Percentiles rank a stretch among this genome's conserved stretches.
phyloP scores from a whole-genome alignment of 2,113 vertebrate species.

The Gambusia holbrooki region DNA sequence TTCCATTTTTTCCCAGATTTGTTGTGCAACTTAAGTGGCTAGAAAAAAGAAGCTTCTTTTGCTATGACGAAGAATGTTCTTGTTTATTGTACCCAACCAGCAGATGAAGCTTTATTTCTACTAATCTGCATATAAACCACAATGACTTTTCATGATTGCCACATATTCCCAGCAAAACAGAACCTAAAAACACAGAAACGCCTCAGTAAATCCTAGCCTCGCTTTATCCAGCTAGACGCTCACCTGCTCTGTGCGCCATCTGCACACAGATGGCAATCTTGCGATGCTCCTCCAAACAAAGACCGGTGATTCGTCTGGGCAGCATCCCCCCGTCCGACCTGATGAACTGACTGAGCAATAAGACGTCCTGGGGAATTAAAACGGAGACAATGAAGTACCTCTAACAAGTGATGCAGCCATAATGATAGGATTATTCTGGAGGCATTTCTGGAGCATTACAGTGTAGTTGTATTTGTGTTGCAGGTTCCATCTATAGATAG shows the following conservation, averaged over 20 bases:
- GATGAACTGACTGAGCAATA: conserved; percentile 96
- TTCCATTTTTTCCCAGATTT: background rate
- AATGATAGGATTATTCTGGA: background rate
- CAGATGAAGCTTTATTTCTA: background rate
- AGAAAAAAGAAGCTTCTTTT: background rate
- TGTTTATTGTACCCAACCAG: no score
- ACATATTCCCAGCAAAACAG: background rate
- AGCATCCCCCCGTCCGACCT: conserved; percentile 92
- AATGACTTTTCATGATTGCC: background rate
- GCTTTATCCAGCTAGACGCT: background rate
- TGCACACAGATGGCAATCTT: conserved; percentile 92
- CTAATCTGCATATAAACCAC: background rate
- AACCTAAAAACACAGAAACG: background rate
- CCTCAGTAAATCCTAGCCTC: background rate
- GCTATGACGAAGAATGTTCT: no score
- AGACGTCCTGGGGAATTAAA: conserved; percentile 84
- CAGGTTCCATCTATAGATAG: conserved; percentile 97
- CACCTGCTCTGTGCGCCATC: conserved; percentile 97
- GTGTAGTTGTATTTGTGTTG: conserved; percentile 93
- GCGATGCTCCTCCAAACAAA: conserved; percentile 91
- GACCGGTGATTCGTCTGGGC: conserved; percentile 87
- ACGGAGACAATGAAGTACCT: background rate
- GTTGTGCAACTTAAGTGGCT: no score
- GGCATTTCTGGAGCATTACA: conserved; percentile 74
- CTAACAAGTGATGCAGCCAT: background rate